Conservation (phyloP, 2,113 vertebrate genomes). For the Pleuronectes platessa region DNA sequence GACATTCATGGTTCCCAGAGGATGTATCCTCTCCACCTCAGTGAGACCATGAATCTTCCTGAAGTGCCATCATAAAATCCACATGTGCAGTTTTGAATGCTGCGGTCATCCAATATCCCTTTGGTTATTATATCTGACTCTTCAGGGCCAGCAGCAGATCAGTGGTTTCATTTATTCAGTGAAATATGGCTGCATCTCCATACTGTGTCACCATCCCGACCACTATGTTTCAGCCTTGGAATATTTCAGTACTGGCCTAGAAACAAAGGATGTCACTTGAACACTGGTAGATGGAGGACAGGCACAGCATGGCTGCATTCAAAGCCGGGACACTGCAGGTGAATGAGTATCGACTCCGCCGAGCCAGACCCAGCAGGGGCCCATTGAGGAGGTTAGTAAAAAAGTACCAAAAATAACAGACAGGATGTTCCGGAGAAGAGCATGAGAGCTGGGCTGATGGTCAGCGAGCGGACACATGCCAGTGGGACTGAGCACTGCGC, state of each 20-base stretch:
- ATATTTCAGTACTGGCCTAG: not conserved
- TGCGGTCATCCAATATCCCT: too few relatives aligned
- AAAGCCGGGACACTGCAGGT: conserved; percentile 16
- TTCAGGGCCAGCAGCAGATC: too few relatives aligned
- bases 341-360: conserved; percentile 1
- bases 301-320: conserved; percentile 33
- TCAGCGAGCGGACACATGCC: conserved; percentile 7
- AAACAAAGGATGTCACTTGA: conserved; percentile 22
- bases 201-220: too few relatives aligned
- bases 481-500: conserved; percentile 17
- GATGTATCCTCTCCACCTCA: too few relatives aligned
- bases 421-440: conserved; percentile 27
- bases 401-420: conserved; percentile 50
- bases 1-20: too few relatives aligned
- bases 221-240: not conserved
- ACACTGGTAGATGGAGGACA: not conserved
- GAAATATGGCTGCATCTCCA: not conserved
- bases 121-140: not conserved
- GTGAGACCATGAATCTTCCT: not conserved
- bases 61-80: not conserved
- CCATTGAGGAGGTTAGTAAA: conserved; percentile 21
- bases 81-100: not conserved
- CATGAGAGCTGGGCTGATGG: conserved; percentile 17
- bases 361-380: conserved; percentile 23
- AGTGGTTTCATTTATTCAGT: not conserved